A percentile compares a stretch with the other conserved stretches of the same genome.
These are phyloP conservation scores for Neolamprologus cancellatus DNA, from an alignment of 2,113 vertebrate genomes.

Conservation along the genomic window DNA sequence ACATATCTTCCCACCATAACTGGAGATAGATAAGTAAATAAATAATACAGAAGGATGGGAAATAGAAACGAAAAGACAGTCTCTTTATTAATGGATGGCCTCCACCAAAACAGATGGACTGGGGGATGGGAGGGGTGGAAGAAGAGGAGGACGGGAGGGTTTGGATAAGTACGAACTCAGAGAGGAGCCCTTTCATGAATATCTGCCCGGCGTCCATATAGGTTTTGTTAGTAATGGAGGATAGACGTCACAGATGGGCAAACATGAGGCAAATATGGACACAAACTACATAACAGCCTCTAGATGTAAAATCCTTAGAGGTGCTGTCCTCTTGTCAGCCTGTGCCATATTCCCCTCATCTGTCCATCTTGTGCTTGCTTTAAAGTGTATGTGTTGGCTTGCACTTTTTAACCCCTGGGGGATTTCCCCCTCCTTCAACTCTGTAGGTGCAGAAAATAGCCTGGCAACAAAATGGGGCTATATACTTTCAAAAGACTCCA, in stretches of 20 bases:
- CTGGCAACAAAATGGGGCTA: not conserved
- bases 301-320: not conserved
- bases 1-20: not conserved
- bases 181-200: not conserved
- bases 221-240: conserved; percentile 7
- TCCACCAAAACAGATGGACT: conserved; percentile 50
- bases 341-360: not conserved
- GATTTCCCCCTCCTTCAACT: not conserved
- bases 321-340: not conserved
- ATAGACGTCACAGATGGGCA: not conserved
- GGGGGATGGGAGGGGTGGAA: conserved; percentile 13
- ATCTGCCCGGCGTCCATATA: not conserved
- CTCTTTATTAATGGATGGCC: conserved; percentile 61
- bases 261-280: not conserved
- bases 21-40: conserved; percentile 30
- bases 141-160: not conserved
- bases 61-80: conserved; percentile 36
- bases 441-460: conserved; percentile 17
- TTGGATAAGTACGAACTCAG: not conserved
- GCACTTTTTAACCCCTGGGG: not conserved
- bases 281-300: not conserved
- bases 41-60: conserved; percentile 47
- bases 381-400: not conserved
- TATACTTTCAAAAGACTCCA: not conserved
- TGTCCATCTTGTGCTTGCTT: not conserved